These are phyloP conservation scores for Formica exsecta DNA, from an alignment of 1,140 invertebrate species.

Conservation along the genomic window DNA sequence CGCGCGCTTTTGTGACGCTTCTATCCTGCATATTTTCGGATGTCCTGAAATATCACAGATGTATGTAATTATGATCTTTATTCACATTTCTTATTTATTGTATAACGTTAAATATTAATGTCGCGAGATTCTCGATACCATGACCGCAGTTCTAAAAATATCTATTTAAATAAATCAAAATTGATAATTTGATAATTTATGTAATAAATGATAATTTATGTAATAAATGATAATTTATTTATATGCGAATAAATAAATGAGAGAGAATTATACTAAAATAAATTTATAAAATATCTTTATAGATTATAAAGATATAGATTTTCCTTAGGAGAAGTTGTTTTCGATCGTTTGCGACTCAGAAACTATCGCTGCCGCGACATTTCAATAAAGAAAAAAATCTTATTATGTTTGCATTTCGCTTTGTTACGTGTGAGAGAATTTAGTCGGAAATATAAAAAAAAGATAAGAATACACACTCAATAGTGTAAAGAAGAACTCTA, in stretches of 20 bases:
- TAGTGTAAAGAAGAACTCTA: background rate
- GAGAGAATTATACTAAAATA: background rate
- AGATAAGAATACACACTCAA: background rate
- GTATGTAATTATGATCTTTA: background rate
- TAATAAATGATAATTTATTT: no score
- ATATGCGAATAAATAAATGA: background rate
- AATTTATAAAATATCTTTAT: background rate
- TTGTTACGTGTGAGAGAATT: background rate
- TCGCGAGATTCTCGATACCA: no score
- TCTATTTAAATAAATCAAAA: no score
- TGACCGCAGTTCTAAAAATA: no score
- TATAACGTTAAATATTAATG: no score
- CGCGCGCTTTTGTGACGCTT: conserved; percentile 39
- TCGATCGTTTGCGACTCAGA: background rate
- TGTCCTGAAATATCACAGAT: conserved; percentile 9
- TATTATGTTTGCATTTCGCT: background rate
- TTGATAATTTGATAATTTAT: no score
- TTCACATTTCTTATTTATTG: background rate
- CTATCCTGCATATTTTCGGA: background rate
- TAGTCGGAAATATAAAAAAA: background rate
- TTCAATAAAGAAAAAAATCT: conserved; percentile 12
- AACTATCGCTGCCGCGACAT: background rate
- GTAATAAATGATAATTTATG: no score
- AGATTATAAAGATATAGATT: background rate
- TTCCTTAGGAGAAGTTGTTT: background rate